A percentile compares a stretch with the other conserved stretches of the same genome.
phyloP scores from a whole-genome alignment of 2,888 invertebrate genomes.

The Euproctis similis region DNA sequence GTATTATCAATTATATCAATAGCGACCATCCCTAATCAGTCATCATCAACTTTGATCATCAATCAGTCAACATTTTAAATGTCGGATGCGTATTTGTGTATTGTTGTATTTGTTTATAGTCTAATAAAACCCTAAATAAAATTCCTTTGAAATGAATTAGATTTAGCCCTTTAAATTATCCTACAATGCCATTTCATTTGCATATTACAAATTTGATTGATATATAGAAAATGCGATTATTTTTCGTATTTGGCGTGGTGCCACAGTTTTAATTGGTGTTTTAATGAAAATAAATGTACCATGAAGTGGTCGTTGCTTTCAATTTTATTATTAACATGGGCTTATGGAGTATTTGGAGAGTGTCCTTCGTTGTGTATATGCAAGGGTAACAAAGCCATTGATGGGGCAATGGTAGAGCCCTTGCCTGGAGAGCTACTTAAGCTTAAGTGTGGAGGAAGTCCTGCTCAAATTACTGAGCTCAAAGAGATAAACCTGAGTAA shows the following conservation, averaged over 20 bases:
- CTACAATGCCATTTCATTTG: no score
- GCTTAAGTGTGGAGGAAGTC: conserved; percentile 78
- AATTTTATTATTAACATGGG: conserved; percentile 39
- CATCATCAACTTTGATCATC: no score
- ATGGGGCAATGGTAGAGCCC: conserved; percentile 66
- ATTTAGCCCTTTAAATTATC: no score
- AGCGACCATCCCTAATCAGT: no score
- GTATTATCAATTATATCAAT: no score
- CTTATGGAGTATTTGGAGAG: conserved; percentile 37
- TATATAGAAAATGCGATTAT: conserved; percentile 69
- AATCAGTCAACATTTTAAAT: no score
- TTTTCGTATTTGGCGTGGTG: conserved; percentile 66
- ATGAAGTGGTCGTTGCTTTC: conserved; percentile 51
- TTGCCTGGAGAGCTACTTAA: conserved; percentile 75
- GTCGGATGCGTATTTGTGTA: conserved; percentile 47
- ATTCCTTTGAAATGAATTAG: conserved; percentile 27
- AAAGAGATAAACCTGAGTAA: conserved; percentile 79
- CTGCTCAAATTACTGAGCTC: conserved; percentile 75
- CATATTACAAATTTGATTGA: conserved; percentile 43
- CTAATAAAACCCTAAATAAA: no score
- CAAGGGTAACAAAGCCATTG: conserved; percentile 74
- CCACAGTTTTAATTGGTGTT: conserved; percentile 59
- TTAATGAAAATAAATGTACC: conserved; percentile 47
- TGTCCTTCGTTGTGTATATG: conserved; percentile 73
- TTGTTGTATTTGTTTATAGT: conserved; percentile 57